Percentiles rank a stretch among this genome's conserved stretches.
Evolutionary conservation across 1,140 invertebrate species (phyloP).

Genomic region (Hesperophylax magnus): DNA sequence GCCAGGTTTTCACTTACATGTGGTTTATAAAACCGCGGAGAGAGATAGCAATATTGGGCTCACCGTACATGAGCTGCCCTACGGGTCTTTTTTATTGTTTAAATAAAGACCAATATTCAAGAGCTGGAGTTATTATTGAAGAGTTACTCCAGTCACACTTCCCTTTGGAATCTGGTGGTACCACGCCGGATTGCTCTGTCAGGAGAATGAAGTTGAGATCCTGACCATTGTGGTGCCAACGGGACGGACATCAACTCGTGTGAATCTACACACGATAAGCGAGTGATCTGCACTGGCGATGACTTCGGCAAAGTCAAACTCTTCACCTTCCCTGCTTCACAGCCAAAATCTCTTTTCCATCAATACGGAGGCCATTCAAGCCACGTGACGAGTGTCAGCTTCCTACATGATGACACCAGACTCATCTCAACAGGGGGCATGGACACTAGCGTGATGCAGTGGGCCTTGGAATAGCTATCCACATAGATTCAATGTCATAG

Average conservation of each 20-base stretch:
- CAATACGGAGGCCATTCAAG: conserved; percentile 89
- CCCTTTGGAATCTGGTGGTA: no score
- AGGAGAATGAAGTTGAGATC: no score
- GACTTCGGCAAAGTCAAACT: conserved; percentile 95
- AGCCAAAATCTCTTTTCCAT: conserved; percentile 87
- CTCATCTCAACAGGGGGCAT: conserved; percentile 88
- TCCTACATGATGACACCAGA: conserved; percentile 85
- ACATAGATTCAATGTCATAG: not conserved
- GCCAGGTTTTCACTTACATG: no score
- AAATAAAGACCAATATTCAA: no score
- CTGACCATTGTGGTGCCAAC: no score
- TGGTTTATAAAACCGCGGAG: no score
- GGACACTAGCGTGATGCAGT: conserved; percentile 91
- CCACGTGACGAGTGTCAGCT: conserved; percentile 89
- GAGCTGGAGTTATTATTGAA: no score
- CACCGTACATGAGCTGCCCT: no score
- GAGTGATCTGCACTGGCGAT: conserved; percentile 86
- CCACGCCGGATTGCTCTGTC: no score
- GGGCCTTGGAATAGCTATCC: conserved; percentile 74
- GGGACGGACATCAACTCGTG: conserved; percentile 92
- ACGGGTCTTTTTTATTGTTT: no score
- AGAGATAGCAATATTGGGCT: no score
- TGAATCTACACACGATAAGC: conserved; percentile 77
- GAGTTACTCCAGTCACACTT: no score
- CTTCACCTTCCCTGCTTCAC: conserved; percentile 85